Base-by-base conservation (phyloP, 2,888 invertebrate species). In the Pandemis corylana region DNA sequence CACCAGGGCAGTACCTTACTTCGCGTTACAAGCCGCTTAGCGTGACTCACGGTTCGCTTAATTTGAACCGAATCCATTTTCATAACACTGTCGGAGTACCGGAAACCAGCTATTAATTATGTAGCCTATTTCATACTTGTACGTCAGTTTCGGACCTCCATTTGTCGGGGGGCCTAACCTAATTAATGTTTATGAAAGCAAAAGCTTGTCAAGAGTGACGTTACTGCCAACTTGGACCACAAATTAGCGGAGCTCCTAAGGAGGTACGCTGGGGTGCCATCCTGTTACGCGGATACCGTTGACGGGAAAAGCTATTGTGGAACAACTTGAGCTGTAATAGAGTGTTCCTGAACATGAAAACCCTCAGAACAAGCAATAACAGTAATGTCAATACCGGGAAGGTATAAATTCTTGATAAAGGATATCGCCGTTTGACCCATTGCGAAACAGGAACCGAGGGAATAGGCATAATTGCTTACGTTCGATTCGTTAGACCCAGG, bases 21-120 rank as follows among this genome's bases (percentile, higher is more conserved):
- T 51, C n/a, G 15, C 51, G 42, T 53, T 68, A 66, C 28, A 20
- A 15, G 10, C 15, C 49, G 62, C 15, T 67, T 76, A 42, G 76
- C 76, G 76, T 76, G 73, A 71, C 71, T 72, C 72, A 74, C 74
- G 76, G 76, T 72, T 74, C 61, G 70, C 61, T 76, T 74, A 70
- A 72, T 77, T 67, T 53, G 65, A 76, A 67, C 41, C 64, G 64
- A 76, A 76, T 77, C 71, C 44, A 76, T 75, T 76, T 77, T 77
- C 70, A 74, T 77, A 74, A 76, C 72, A 69, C 68, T 63, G 67
- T 71, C 70, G 63, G 59, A 65, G 67, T 46, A 56, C 53, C 75
- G 70, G 70, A 75, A 75, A 15, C 28, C 53, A 41, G 20, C 62
- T 71, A 70, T 75, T 75, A 51, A 75, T 75, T 75, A 71, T 20